These are phyloP conservation scores for Baccha elongata DNA, from an alignment of 2,888 invertebrate species.

Conservation along the genomic window DNA sequence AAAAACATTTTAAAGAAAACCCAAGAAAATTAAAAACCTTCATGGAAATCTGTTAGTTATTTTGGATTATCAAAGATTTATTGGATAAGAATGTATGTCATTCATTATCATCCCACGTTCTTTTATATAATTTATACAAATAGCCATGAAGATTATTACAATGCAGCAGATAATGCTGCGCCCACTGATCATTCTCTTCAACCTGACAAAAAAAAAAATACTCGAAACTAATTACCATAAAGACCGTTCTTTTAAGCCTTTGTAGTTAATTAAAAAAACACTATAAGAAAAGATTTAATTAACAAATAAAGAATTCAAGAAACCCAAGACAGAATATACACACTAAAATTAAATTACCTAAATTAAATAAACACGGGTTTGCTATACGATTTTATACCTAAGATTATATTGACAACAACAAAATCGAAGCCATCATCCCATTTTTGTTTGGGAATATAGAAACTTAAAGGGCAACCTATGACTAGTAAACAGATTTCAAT, in stretches of 20 bases:
- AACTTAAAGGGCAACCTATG: too few species aligned
- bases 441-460: too few species aligned
- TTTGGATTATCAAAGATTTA: conserved; percentile 27
- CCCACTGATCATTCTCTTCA: conserved; percentile 39
- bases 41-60: conserved; percentile 45
- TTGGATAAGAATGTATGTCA: conserved; percentile 24
- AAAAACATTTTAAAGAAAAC: conserved; percentile 30
- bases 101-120: conserved; percentile 60
- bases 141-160: conserved; percentile 31
- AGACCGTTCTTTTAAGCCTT: conserved; percentile 21
- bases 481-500: too few species aligned
- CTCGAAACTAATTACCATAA: conserved; percentile 56
- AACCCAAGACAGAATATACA: conserved; percentile 20
- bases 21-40: conserved; percentile 7
- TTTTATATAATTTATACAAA: conserved; percentile 52
- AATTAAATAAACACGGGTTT: conserved; percentile 30
- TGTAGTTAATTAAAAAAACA: conserved; percentile 48
- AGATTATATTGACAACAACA: conserved; percentile 20
- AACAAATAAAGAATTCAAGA: conserved; percentile 37
- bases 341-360: conserved; percentile 27
- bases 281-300: conserved; percentile 41
- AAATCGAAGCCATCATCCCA: neutral
- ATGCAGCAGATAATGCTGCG: conserved; percentile 31
- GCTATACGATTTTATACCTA: conserved; percentile 3
- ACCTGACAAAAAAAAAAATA: neutral